phyloP scores from a whole-genome alignment of 2,797 vertebrate species.

The Taenioides sp. region DNA sequence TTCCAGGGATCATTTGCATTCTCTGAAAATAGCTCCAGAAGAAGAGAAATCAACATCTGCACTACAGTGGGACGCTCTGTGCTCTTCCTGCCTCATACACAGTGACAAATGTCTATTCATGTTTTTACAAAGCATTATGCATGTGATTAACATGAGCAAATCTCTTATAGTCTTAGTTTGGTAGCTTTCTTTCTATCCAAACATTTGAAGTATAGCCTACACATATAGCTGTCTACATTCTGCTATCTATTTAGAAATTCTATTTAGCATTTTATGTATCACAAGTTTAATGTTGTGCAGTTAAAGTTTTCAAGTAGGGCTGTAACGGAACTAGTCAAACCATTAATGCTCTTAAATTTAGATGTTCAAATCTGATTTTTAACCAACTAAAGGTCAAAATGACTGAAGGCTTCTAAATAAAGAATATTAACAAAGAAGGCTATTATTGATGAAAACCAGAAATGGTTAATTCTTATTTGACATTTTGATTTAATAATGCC shows the following conservation, averaged over 20 bases:
- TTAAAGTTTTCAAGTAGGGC: not conserved
- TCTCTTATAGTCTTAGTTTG: constrained; percentile 14
- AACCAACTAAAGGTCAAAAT: too few relatives aligned
- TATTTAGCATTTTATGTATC: not conserved
- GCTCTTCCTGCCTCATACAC: constrained; percentile 36
- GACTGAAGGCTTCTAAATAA: too few relatives aligned
- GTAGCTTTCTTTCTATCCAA: not conserved
- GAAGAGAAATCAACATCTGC: constrained; percentile 59
- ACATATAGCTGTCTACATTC: not conserved
- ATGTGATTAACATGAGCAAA: constrained; percentile 40
- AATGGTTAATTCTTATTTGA: too few relatives aligned
- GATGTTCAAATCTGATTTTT: too few relatives aligned
- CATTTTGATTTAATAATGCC: too few relatives aligned
- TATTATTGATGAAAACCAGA: too few relatives aligned
- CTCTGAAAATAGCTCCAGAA: constrained; percentile 64
- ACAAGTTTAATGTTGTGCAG: not conserved
- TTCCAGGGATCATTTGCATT: constrained; percentile 68
- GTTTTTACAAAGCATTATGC: constrained; percentile 51
- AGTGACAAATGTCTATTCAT: constrained; percentile 55
- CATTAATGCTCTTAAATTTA: too few relatives aligned
- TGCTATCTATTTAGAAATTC: not conserved
- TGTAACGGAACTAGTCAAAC: too few relatives aligned
- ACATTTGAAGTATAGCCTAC: not conserved
- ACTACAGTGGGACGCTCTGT: constrained; percentile 45
- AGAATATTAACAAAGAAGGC: too few relatives aligned